Base-by-base conservation (phyloP, 2,797 vertebrate genomes). In the Alca torda region DNA sequence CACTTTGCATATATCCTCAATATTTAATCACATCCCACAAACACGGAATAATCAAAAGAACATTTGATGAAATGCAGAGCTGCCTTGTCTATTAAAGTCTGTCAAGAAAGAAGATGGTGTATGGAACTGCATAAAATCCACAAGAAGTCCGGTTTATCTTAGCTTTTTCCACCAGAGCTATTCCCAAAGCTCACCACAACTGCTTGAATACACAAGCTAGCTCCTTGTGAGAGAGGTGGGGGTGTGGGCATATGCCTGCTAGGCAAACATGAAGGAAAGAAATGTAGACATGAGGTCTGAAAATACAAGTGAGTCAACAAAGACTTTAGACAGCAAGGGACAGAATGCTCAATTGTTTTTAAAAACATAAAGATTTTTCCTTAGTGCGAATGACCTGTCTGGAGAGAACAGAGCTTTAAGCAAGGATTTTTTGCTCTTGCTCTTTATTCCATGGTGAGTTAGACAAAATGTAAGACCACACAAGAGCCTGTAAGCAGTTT, bases 261-360 rank as follows among this genome's bases (percentile, higher is more conserved):
- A 43, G 94, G 93, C 63, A 96, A 93, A 91, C 73, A 89, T 0
- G 10, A 87, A 82, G 54, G 59, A 73, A 88, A 91, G 33, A 92
- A 93, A 81, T 65, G 74, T 51, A 93, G 84, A 82, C 80, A 76
- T 35, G 59, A 81, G 86, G 25, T 59, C 63, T 88, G 65, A 93
- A 94, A 94, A 88, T 45, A 84, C 50, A 89, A 86, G 54, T 35
- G 35, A 91, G 75, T 84, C 8, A 11, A 87, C 77, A 84, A 92
- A 89, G 68, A 85, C 9, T 70, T 92, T 61, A 87, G 70, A 87
- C 46, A 74, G n/a, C 45, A 64, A 65, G 57, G 91, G 24, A 83
- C 43, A 72, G 57, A 89, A 86, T 54, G 43, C 26, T 85, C 41
- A 63, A 89, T 25, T 67, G 53, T 46, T 95, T 93, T 83, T 70